Base-by-base conservation (phyloP, 2,113 vertebrate genomes). In the Nothobranchius furzeri region DNA sequence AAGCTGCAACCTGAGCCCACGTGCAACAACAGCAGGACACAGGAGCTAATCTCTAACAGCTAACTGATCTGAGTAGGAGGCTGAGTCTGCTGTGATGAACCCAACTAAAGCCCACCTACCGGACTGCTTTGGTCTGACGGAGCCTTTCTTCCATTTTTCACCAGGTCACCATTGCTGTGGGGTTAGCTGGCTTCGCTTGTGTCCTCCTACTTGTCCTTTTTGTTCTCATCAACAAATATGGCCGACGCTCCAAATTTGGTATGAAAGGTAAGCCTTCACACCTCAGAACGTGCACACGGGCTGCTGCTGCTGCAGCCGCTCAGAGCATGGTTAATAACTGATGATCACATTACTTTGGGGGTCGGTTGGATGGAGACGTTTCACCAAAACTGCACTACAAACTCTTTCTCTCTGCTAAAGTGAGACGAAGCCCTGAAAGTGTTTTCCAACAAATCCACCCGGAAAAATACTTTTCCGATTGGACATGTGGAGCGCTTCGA, bases 191-290 rank as follows among this genome's bases (percentile, higher is more conserved):
- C 43, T 98, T 98, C 53, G 96, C 96, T 60, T 98, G 96, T n/a
- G 94, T 98, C 74, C 94, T 98, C 60, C 90, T 99, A 81, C 95
- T 98, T 61, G 92, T 98, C 69, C 94, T 98, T 68, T 98, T 99
- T 70, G 94, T 99, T 78, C 95, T 99, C 90, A 98, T 99, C 94
- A 99, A 99, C 94, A 99, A 98, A 85, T 99, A 98, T 2, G 96
- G 97, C 64, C 93, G 96, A 1, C 94, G 96, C 63, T 98, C 96
- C 86, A 99, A 98, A 87, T 99, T 97, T 76, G 98, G 96, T 68
- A 98, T 99, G 95, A 99, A 99, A 95, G 97, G 98, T 99, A 95
- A 88, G 91, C 84, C 67, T 53, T 30, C 59, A 58, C 58, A 65
- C 52, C 57, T 20, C 0, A 30, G 17, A 64, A 52, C 50, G 75